phyloP scores from a whole-genome alignment of 2,113 vertebrate genomes.

The Elgaria multicarinata region DNA sequence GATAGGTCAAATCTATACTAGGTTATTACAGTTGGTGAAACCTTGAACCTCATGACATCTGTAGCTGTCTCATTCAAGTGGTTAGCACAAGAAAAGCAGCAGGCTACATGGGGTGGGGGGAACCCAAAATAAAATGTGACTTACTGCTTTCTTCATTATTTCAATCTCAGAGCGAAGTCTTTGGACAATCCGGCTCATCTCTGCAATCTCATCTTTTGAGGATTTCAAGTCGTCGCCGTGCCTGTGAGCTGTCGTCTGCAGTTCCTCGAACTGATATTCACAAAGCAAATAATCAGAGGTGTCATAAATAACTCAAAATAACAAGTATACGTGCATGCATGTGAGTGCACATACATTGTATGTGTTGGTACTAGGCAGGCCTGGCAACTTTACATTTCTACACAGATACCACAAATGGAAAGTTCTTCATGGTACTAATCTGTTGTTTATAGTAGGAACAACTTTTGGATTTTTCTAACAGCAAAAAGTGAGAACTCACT shows the following conservation, averaged over 20 bases:
- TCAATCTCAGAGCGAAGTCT: conserved; percentile 82
- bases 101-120: too few relatives aligned
- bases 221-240: conserved; percentile 79
- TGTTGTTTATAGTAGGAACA: not conserved
- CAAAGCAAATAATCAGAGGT: not conserved
- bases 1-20: not conserved
- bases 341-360: too few relatives aligned
- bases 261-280: conserved; percentile 33
- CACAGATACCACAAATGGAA: not conserved
- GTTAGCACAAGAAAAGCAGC: not conserved
- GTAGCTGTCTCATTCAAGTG: not conserved
- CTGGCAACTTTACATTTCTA: not conserved
- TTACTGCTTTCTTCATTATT: conserved; percentile 81
- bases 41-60: not conserved
- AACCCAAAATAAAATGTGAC: not conserved
- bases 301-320: not conserved
- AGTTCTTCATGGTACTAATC: not conserved
- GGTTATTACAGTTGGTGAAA: not conserved
- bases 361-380: not conserved
- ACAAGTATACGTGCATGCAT: not conserved
- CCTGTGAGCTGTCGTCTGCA: conserved; percentile 68
- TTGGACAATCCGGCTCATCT: conserved; percentile 79
- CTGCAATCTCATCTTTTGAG: conserved; percentile 80
- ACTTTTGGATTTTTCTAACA: not conserved
- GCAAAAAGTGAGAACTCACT: not conserved